Evolutionary conservation across 2,888 invertebrate species (phyloP).

Genomic region (Leptinotarsa rubiginosa): DNA sequence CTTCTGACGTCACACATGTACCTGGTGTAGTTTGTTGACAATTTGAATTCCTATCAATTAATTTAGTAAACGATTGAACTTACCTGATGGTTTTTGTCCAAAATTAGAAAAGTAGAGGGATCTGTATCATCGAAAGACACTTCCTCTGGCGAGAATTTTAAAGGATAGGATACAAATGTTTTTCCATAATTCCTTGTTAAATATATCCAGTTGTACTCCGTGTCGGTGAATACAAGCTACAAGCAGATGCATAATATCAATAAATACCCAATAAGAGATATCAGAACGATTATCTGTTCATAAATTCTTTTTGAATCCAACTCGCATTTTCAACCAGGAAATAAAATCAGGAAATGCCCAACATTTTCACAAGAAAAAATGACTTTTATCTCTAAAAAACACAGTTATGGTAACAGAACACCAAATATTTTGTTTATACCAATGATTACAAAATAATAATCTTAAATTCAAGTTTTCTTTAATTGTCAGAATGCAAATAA

Average conservation of each 20-base stretch:
- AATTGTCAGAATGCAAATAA: too few species aligned
- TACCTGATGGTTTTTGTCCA: slow-evolving; percentile 80
- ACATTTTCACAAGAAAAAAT: too few species aligned
- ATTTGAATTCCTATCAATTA: neutral
- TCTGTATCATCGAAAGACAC: slow-evolving; percentile 81
- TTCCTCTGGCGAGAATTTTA: slow-evolving; percentile 83
- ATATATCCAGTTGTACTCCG: slow-evolving; percentile 79
- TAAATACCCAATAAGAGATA: slow-evolving; percentile 36
- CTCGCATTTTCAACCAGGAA: too few species aligned
- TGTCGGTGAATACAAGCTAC: slow-evolving; percentile 89
- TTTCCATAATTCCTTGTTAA: slow-evolving; percentile 81
- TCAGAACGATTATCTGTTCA: neutral
- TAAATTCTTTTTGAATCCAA: too few species aligned
- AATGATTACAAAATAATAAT: too few species aligned
- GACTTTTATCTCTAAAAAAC: too few species aligned
- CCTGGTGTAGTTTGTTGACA: too few species aligned
- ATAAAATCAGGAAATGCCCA: too few species aligned
- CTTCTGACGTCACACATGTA: too few species aligned
- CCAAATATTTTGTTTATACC: too few species aligned
- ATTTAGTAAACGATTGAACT: slow-evolving; percentile 26
- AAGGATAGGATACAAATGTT: slow-evolving; percentile 72
- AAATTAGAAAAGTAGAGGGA: slow-evolving; percentile 76
- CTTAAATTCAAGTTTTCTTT: too few species aligned
- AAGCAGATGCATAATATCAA: slow-evolving; percentile 52
- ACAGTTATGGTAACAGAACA: too few species aligned